Evolutionary conservation across 2,888 invertebrate genomes (phyloP).

Genomic region (Eurytoma californica): DNA sequence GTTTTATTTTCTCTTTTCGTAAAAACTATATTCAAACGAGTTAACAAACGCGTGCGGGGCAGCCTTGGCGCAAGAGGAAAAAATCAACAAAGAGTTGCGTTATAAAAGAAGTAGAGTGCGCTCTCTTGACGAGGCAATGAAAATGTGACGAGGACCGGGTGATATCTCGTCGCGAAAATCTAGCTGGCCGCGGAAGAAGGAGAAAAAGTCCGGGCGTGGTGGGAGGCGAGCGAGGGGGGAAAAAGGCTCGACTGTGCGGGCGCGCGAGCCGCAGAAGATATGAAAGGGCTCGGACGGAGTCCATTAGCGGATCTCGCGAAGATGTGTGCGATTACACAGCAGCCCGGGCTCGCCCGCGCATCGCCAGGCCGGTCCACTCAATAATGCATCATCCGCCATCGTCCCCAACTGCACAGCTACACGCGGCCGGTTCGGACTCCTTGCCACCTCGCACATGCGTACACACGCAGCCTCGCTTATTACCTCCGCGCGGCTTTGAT

Average conservation of each 20-base stretch:
- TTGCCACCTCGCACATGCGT: constrained; percentile 58
- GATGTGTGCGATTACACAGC: constrained; percentile 71
- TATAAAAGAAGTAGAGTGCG: neutral
- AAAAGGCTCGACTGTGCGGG: constrained; percentile 30
- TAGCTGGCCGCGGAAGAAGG: constrained; percentile 44
- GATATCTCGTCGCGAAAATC: constrained; percentile 44
- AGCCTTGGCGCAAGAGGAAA: no score
- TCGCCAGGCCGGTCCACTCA: constrained; percentile 68
- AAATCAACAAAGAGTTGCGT: neutral
- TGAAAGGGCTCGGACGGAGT: constrained; percentile 64
- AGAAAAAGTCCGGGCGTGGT: constrained; percentile 38
- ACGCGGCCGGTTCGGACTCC: constrained; percentile 65
- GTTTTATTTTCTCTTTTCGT: no score
- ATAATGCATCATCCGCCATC: constrained; percentile 73
- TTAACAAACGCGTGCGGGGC: no score
- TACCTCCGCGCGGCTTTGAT: constrained; percentile 72
- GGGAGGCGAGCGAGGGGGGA: neutral
- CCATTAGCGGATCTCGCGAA: constrained; percentile 71
- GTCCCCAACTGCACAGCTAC: constrained; percentile 61
- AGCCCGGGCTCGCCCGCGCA: constrained; percentile 9
- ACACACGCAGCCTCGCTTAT: constrained; percentile 64
- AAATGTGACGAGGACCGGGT: constrained; percentile 66
- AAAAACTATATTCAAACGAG: no score
- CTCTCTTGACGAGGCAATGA: constrained; percentile 64
- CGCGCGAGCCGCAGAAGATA: constrained; percentile 33